Base-by-base conservation (phyloP, 30 jellyfish, hydroid and myxozoan species). In the Aurelia sp. region DNA sequence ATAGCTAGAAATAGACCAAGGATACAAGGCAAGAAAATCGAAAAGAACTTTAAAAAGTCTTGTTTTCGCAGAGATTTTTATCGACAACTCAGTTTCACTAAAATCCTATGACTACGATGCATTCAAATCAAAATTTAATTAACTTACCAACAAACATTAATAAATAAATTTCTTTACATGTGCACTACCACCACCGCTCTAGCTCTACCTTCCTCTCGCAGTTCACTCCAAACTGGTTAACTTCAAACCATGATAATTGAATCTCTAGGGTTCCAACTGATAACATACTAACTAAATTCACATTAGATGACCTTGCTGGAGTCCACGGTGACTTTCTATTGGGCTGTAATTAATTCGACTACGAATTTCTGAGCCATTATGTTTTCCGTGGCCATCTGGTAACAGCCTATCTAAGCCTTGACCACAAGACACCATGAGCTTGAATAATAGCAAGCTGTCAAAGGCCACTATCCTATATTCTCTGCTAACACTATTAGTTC, bases 391-490 rank as follows among this genome's bases (percentile, higher is more conserved):
- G 68, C 92, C 92, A 82, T 82, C 92, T 82, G 92, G 86, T 18
- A 27, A 48, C 78, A 31, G 82, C 70, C 92, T 52, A 51, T 61
- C 81, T 70, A 82, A 69, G 50, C 58, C 74, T 8, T 30, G 61
- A 82, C 94, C 94, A 53, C 88, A 85, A 75, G 78, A 80, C 85
- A 75, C 94, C 94, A 33, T 88, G 50, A 62, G 78, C 38, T n/a
- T 73, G 82, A 85, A 73, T 73, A 74, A 21, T n/a, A 72, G 66
- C 88, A 75, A 85, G 88, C 67, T 85, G 88, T 51, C 22, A 10
- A 31, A 17, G 33, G 70, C 83, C 82, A 59, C 66, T 53, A 73
- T 72, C 88, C 22, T 33, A 21, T 58, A 35, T 68, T 72, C 84
- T 57, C 75, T 16, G 81, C 63, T 76, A 55, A 55, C 18, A 20